Conservation (phyloP, 2,797 vertebrate genomes). For the Chelidonichthys spinosus region DNA sequence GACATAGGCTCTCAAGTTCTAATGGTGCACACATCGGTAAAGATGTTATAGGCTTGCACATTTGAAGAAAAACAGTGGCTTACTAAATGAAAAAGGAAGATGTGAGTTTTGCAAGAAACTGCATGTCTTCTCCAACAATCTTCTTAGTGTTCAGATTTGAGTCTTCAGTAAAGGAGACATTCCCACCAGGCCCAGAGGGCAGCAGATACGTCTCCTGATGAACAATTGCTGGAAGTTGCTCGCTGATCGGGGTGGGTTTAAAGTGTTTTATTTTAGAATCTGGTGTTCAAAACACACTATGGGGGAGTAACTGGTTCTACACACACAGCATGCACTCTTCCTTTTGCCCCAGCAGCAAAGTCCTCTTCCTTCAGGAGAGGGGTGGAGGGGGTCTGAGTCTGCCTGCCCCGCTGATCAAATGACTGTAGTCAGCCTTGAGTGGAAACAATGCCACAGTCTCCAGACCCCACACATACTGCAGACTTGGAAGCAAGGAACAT, state of each 20-base stretch:
- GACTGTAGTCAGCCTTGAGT: conserved; percentile 30
- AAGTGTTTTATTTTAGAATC: conserved; percentile 81
- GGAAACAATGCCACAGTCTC: conserved; percentile 40
- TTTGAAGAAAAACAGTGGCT: neutral
- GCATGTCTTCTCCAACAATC: neutral
- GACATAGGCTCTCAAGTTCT: neutral
- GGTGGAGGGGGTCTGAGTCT: conserved; percentile 18
- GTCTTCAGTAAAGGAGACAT: conserved; percentile 59
- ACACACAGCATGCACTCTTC: conserved; percentile 73
- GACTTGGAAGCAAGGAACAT: conserved; percentile 11
- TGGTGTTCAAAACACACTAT: conserved; percentile 72
- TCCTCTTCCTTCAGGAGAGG: conserved; percentile 36
- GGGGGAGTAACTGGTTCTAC: conserved; percentile 63
- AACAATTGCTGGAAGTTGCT: conserved; percentile 87
- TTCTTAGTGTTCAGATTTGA: conserved; percentile 44
- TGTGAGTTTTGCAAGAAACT: conserved; percentile 14
- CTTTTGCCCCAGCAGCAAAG: conserved; percentile 62
- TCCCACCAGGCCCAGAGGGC: conserved; percentile 64
- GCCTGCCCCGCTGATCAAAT: conserved; percentile 39
- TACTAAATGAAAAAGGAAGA: neutral
- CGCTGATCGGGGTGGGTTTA: conserved; percentile 74
- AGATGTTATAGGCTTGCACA: neutral
- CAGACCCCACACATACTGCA: conserved; percentile 7
- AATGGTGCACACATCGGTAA: neutral
- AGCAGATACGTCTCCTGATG: conserved; percentile 78